Conservation (phyloP, 1,140 invertebrate genomes). For the Drosophila melanogaster region DNA sequence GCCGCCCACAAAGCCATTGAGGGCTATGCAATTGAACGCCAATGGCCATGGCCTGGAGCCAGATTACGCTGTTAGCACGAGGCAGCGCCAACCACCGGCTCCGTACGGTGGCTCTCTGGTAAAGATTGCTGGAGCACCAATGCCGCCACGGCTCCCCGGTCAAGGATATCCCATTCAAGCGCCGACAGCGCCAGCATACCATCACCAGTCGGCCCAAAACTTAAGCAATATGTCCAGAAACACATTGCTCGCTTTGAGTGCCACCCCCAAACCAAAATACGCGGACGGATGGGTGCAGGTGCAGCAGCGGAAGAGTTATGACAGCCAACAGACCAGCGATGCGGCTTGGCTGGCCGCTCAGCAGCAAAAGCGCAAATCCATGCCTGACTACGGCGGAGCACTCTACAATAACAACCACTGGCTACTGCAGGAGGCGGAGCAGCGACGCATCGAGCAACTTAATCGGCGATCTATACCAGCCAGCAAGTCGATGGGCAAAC, state of each 20-base stretch:
- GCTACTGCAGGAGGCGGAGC: slow-evolving; percentile 96
- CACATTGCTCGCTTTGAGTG: slow-evolving; percentile 91
- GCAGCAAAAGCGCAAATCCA: slow-evolving; percentile 88
- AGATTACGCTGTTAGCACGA: slow-evolving; percentile 57
- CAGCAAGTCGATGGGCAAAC: slow-evolving; percentile 84
- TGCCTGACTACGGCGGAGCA: slow-evolving; percentile 85
- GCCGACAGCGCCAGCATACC: slow-evolving; percentile 53
- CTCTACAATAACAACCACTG: slow-evolving; percentile 90
- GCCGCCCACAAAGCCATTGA: slow-evolving; percentile 81
- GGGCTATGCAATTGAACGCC: slow-evolving; percentile 70
- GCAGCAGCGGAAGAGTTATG: slow-evolving; percentile 64
- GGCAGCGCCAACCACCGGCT: slow-evolving; percentile 51
- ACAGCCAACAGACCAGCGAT: slow-evolving; percentile 63
- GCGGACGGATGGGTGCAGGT: slow-evolving; percentile 85
- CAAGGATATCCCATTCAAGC: slow-evolving; percentile 36
- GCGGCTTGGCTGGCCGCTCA: slow-evolving; percentile 86
- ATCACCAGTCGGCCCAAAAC: slow-evolving; percentile 78
- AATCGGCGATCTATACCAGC: slow-evolving; percentile 60
- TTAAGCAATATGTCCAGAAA: slow-evolving; percentile 89
- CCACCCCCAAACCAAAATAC: slow-evolving; percentile 90
- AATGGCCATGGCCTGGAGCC: slow-evolving; percentile 60
- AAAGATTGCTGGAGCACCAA: slow-evolving; percentile 64
- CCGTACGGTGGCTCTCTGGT: slow-evolving; percentile 73
- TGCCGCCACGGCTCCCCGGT: slow-evolving; percentile 16
- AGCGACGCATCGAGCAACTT: slow-evolving; percentile 87